Base-by-base conservation (phyloP, 2,888 invertebrate genomes). In the Leptogaster cylindrica region DNA sequence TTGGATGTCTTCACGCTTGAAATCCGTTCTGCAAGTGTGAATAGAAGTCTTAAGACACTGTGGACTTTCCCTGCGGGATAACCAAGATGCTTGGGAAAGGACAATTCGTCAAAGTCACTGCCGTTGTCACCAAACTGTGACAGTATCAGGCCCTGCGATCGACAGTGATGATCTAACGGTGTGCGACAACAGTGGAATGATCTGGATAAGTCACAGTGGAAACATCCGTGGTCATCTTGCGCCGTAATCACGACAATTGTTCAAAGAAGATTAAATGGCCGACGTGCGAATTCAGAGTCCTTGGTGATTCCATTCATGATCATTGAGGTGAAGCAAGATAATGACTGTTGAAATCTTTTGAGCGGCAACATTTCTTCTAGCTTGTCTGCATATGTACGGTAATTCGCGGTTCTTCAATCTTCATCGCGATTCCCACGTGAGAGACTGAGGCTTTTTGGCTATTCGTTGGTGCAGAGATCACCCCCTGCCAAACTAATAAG, bases 1-100 rank as follows among this genome's bases (percentile, higher is more conserved):
- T 20, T 46, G 20, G 46, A 46, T 46, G 23, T 10, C 23, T 46
- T 46, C 46, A 46, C 46, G 46, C 46, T 46, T 46, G 16, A 46
- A 6, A 46, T 46, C n/a, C n/a, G 23, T 46, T 25, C 10, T 25
- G 25, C 46, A 46, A 23, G 23, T 25, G 46, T 20, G 46, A n/a
- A 8, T 8, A 31, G 31, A 31, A 7, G 25, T 10, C 46, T n/a
- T 7, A 46, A 20, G n/a, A n/a, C 46, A 46, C 23, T 46, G 46
- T 46, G 10, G 31, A 23, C 46, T 46, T 46, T 46, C 46, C 23
- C 46, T 23, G 46, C 46, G 46, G 23, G 46, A 46, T 46, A 23
- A 46, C 46, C 20, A 23, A 20, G 25, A 46, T 46, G 20, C 20
- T 46, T 46, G 46, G 25, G 20, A 5, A 25, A 46, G 25, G 25